Evolutionary conservation across 1,140 invertebrate genomes (phyloP).

Genomic region (Cylas formicarius): DNA sequence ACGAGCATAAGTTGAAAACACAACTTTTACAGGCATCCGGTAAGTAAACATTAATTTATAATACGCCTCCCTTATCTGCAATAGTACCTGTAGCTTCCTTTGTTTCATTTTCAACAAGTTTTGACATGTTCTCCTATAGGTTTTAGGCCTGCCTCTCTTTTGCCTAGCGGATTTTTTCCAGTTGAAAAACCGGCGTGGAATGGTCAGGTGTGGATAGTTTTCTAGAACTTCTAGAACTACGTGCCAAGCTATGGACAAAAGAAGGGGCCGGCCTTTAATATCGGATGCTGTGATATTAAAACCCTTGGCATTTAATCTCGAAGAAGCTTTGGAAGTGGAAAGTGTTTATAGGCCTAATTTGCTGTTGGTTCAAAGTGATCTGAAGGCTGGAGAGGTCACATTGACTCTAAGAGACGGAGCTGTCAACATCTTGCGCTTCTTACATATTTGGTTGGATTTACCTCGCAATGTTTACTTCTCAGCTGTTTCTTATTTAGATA

Average conservation of each 20-base stretch:
- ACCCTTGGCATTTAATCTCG: constrained; percentile 25
- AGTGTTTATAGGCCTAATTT: constrained; percentile 24
- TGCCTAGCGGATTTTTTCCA: constrained; percentile 26
- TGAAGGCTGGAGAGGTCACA: constrained; percentile 27
- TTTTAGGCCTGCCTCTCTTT: constrained; percentile 34
- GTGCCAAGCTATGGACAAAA: constrained; percentile 26
- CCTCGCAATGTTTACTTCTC: constrained; percentile 25
- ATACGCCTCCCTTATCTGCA: too few relatives aligned
- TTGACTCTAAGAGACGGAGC: constrained; percentile 22
- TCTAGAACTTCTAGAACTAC: constrained; percentile 13
- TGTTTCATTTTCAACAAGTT: constrained; percentile 1
- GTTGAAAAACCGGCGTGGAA: constrained; percentile 25
- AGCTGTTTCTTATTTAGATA: constrained; percentile 26
- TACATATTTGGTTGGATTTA: constrained; percentile 28
- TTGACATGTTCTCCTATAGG: constrained; percentile 14
- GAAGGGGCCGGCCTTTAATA: constrained; percentile 30
- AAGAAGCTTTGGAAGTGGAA: constrained; percentile 26
- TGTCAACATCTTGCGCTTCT: constrained; percentile 24
- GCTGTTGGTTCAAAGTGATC: constrained; percentile 19
- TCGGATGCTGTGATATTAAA: constrained; percentile 28
- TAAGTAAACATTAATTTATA: too few relatives aligned
- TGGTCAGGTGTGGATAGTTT: constrained; percentile 17
- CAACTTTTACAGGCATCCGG: too few relatives aligned
- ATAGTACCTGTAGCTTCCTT: too few relatives aligned
- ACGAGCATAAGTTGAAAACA: too few relatives aligned